Percentiles rank a stretch among this genome's conserved stretches.
Conservation (phyloP, 2,797 vertebrate species). For the Neomorphus geoffroyi region DNA sequence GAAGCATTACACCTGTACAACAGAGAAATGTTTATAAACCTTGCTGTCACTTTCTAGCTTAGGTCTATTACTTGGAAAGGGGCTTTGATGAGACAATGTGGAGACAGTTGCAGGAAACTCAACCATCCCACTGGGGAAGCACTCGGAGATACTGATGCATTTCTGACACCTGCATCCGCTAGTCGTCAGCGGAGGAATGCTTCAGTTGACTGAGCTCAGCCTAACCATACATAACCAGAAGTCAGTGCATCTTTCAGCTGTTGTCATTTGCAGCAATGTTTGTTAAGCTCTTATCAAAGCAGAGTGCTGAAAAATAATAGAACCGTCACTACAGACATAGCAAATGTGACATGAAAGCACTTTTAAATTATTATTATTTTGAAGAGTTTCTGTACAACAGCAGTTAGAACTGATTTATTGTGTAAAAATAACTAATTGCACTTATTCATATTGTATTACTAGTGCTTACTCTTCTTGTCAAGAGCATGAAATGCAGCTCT, state of each 20-base stretch:
- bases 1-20: background rate
- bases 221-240: background rate
- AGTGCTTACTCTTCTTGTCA: background rate
- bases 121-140: background rate
- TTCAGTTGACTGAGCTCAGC: background rate
- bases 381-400: background rate
- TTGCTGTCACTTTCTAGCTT: background rate
- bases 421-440: background rate
- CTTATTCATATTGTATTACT: background rate
- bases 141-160: background rate
- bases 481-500: background rate
- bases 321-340: background rate
- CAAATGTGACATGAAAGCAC: background rate
- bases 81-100: background rate
- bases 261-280: background rate
- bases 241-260: background rate
- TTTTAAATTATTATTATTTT: background rate
- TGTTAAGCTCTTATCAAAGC: background rate
- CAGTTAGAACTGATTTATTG: background rate
- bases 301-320: background rate
- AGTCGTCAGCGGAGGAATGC: fast-evolving
- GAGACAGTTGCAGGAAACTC: background rate
- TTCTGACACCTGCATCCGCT: background rate
- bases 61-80: background rate
- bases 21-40: background rate